Conservation (phyloP, 2,888 invertebrate species). For the Elgonia sp. region DNA sequence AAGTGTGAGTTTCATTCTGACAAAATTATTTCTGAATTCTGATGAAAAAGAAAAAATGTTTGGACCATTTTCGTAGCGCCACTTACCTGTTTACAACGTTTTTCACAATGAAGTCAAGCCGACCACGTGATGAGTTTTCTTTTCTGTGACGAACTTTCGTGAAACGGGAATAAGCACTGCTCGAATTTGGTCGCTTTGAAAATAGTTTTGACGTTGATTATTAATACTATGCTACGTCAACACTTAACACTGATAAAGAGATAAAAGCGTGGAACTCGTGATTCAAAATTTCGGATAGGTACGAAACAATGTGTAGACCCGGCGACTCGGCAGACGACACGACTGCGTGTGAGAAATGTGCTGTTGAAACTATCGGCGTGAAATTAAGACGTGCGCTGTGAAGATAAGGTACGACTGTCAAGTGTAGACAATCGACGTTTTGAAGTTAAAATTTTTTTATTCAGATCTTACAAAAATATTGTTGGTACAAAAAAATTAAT, state of each 20-base stretch:
- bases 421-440: slow-evolving; percentile 13
- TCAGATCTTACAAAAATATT: neutral
- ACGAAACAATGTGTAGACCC: slow-evolving; percentile 2
- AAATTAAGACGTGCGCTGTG: slow-evolving; percentile 47
- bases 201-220: neutral
- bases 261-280: neutral
- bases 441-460: neutral
- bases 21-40: too few relatives aligned
- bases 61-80: neutral
- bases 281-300: slow-evolving; percentile 14
- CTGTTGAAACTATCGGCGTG: slow-evolving; percentile 22
- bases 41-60: neutral
- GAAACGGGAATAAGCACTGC: slow-evolving; percentile 7
- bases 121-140: slow-evolving; percentile 29
- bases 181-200: neutral
- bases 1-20: too few relatives aligned
- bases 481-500: too few relatives aligned
- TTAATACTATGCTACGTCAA: neutral
- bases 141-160: neutral
- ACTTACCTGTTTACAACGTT: slow-evolving; percentile 5
- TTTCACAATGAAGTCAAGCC: slow-evolving; percentile 3
- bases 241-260: slow-evolving; percentile 14
- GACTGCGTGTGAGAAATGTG: slow-evolving; percentile 37
- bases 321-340: slow-evolving; percentile 50
- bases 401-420: slow-evolving; percentile 53